Evolutionary conservation across 2,797 vertebrate species (phyloP), one percentile per base, ranked within the genome.

Genomic region (Novumbra hubbsi): DNA sequence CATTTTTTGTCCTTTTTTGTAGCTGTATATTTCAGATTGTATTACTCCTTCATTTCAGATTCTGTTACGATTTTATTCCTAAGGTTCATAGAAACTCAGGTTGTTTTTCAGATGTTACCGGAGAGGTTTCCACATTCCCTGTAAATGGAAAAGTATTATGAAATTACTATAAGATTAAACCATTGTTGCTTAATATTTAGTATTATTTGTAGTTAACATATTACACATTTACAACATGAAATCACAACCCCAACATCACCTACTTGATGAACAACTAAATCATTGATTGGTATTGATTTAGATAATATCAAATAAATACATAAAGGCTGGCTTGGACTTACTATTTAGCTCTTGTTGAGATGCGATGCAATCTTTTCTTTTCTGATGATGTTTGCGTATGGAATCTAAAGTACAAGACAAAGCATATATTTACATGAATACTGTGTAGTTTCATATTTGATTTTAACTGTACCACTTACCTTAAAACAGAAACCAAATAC

Each of bases 311-410:
- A 19, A 60, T 24, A 24, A 9, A 57, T 21, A 7, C 41, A 41
- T 41, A 41, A 45, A 45, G 11, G 41, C 8, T 45, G 9, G 41
- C 41, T 45, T 45, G 41, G 41, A 76, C 81, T 95, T 81, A 97
- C 96, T 95, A 92, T 92, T 94, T 92, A 93, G 87, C 94, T 98
- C 91, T 99, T 99, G 94, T 95, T 97, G 83, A 98, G 94, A 86
- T 98, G 97, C 41, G 96, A 92, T 67, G 94, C 94, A 70, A 98
- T 94, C 90, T 98, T 99, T 87, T 98, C 97, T 95, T 99, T 99
- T 91, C 97, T 94, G 86, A 98, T 95, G 88, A 99, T 94, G 89
- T 97, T 98, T 93, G 96, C 95, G 90, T 98, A 99, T 77, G 97
- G 98, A 89, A 99, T 99, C 98, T 99, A 81, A 84, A 82, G 74